phyloP scores from a whole-genome alignment of 2,888 invertebrate species.

The Halictus ligatus region DNA sequence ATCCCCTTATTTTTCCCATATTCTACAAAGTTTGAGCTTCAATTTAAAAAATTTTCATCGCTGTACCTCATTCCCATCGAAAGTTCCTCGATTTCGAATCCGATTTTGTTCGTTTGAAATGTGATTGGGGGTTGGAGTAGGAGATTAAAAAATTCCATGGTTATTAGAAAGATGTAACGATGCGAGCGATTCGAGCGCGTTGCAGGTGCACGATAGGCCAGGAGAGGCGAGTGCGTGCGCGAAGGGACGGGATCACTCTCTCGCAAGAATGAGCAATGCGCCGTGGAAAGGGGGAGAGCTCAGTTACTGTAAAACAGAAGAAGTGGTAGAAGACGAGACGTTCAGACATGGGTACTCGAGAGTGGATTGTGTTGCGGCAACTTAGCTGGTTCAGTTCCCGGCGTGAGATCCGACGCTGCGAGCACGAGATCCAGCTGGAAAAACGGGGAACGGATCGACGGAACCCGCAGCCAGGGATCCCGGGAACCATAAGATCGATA shows the following conservation, averaged over 20 bases:
- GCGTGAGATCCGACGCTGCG: constrained; percentile 75
- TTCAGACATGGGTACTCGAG: constrained; percentile 57
- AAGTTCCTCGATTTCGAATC: too few species aligned
- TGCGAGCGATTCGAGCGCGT: constrained; percentile 21
- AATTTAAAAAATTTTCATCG: too few species aligned
- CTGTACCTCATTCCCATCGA: too few species aligned
- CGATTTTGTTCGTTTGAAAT: too few species aligned
- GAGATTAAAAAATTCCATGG: not conserved
- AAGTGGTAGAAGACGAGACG: constrained; percentile 52
- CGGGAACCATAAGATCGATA: not conserved
- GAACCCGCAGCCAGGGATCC: not conserved
- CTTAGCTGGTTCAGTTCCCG: constrained; percentile 81
- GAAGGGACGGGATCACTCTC: constrained; percentile 34
- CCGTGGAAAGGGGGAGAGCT: constrained; percentile 29
- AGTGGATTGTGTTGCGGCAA: constrained; percentile 82
- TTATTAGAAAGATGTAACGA: not conserved
- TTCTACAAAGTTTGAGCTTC: too few species aligned
- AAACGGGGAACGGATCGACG: not conserved
- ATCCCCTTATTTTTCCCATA: too few species aligned
- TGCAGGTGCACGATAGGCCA: constrained; percentile 20
- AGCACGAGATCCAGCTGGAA: constrained; percentile 19
- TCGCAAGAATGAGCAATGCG: constrained; percentile 52
- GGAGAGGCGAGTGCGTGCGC: not conserved
- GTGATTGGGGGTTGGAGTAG: not conserved
- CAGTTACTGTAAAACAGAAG: constrained; percentile 30